Conservation (phyloP, 1,140 invertebrate species). For the Drosophila serrata region DNA sequence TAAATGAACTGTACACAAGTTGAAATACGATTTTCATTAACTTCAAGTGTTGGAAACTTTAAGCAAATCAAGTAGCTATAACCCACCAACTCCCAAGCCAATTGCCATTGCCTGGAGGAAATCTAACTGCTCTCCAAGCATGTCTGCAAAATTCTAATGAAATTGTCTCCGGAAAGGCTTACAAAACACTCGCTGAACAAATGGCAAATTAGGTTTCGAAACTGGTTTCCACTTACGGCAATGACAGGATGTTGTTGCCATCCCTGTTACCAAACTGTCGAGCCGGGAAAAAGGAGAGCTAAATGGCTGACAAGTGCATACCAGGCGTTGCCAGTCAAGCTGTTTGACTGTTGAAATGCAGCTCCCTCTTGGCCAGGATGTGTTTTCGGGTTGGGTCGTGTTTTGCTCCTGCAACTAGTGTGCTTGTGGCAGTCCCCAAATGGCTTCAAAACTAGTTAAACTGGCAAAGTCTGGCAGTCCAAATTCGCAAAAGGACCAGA, state of each 20-base stretch:
- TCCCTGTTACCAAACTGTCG: slow-evolving; percentile 10
- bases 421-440: slow-evolving; percentile 49
- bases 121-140: slow-evolving; percentile 14
- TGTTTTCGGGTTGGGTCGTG: neutral
- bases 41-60: neutral
- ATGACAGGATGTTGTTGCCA: slow-evolving; percentile 31
- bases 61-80: neutral
- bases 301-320: slow-evolving; percentile 56
- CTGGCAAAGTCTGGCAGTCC: slow-evolving; percentile 22
- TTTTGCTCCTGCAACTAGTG: neutral
- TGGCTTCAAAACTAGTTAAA: slow-evolving; percentile 55
- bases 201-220: slow-evolving; percentile 43
- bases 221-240: slow-evolving; percentile 36
- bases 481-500: neutral
- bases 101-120: slow-evolving; percentile 10
- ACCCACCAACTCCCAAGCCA: slow-evolving; percentile 1
- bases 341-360: slow-evolving; percentile 41
- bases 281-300: slow-evolving; percentile 25
- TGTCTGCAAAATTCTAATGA: slow-evolving; percentile 29
- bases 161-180: slow-evolving; percentile 27
- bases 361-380: slow-evolving; percentile 6
- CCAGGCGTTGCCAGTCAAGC: slow-evolving; percentile 37
- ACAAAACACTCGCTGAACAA: slow-evolving; percentile 31
- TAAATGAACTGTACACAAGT: neutral
- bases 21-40: neutral